Evolutionary conservation across 2,888 invertebrate species (phyloP).

Genomic region (Drosophila trichaetosa): DNA sequence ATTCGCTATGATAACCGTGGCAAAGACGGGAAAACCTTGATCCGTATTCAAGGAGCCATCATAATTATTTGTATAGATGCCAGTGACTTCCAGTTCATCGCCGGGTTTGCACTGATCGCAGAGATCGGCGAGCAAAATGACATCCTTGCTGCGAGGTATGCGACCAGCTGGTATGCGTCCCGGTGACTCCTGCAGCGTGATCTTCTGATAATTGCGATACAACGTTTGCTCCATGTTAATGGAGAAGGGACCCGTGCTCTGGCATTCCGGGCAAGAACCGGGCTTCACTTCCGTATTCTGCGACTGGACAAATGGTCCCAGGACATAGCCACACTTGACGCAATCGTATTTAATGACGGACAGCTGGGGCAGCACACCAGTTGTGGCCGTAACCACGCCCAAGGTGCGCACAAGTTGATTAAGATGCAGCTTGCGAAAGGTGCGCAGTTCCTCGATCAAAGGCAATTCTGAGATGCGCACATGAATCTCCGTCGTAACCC

Average conservation of each 20-base stretch:
- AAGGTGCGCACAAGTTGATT: constrained; percentile 97
- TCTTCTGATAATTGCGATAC: constrained; percentile 98
- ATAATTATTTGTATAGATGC: constrained; percentile 98
- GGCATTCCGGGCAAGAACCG: constrained; percentile 98
- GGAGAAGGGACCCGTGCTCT: constrained; percentile 97
- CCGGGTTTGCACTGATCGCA: constrained; percentile 99
- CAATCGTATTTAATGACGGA: constrained; percentile 99
- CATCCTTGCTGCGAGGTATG: constrained; percentile 98
- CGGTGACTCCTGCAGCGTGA: constrained; percentile 99
- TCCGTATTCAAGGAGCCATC: constrained; percentile 98
- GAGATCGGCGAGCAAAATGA: constrained; percentile 96
- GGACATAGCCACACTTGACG: constrained; percentile 95
- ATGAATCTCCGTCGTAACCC: constrained; percentile 97
- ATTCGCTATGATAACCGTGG: constrained; percentile 98
- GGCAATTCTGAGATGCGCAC: constrained; percentile 98
- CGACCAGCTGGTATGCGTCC: constrained; percentile 98
- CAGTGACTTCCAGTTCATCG: constrained; percentile 97
- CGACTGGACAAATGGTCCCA: constrained; percentile 98
- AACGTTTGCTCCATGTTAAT: constrained; percentile 99
- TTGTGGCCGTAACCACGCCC: constrained; percentile 98
- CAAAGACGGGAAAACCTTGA: constrained; percentile 98
- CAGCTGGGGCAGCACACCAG: constrained; percentile 97
- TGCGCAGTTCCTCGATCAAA: constrained; percentile 96
- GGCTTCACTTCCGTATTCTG: constrained; percentile 97
- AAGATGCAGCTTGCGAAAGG: constrained; percentile 94